Base-by-base conservation (phyloP, 2,797 vertebrate genomes). In the Acanthurus tractus region DNA sequence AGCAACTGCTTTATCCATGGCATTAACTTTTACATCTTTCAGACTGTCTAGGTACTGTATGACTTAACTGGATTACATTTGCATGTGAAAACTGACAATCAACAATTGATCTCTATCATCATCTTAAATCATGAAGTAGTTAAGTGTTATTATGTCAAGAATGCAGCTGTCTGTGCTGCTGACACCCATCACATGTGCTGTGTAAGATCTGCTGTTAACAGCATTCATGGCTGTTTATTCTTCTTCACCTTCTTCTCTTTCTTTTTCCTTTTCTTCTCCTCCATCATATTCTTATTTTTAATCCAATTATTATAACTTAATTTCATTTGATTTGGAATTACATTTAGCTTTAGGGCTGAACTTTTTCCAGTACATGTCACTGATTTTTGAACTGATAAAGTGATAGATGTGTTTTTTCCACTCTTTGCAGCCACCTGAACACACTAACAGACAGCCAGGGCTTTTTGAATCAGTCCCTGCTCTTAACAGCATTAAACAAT, bases 21-120 rank as follows among this genome's bases (percentile, higher is more conserved):
- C 23, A 45, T 71, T 44, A 68, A 49, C 13, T 70, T 52, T 52
- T 25, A 70, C 22, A 66, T 40, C 52, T 59, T 20, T 40, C 10
- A 66, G n/a, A 63, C 18, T 18, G 40, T 54, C 14, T 65, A 10
- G 59, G 63, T 54, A 12, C 38, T 40, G 38, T 40, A 49, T 54
- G 49, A 74, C 8, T 57, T 36, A 20, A 44, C 46, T 45, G 48
- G 20, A 59, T 64, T 17, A 49, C 2, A 22, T 55, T 22, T 48
- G 49, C 1, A 63, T 17, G 44, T 45, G 49, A 55, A 54, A 67
- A 45, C 53, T 12, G 34, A 50, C 61, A 64, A 65, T 62, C 40
- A 55, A 44, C 52, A 69, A 22, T 23, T 70, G 6, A 22, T 40
- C 44, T 52, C 38, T 3, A 59, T 50, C n/a, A 66, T 58, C 7